These are phyloP conservation scores for Perdita meconis DNA, from an alignment of 2,888 invertebrate genomes.

Conservation along the genomic window DNA sequence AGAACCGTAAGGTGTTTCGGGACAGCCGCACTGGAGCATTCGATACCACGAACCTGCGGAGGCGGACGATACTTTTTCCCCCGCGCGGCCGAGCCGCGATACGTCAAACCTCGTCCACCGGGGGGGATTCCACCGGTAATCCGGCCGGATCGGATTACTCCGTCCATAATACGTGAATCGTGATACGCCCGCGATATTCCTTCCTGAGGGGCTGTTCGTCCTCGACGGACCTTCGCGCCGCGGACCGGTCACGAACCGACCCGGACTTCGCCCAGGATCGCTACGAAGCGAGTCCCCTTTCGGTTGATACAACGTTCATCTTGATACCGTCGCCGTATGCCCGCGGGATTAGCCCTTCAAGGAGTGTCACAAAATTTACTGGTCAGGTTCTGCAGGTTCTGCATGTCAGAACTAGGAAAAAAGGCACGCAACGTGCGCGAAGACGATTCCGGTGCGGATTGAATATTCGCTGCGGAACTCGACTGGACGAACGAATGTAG, in stretches of 20 bases:
- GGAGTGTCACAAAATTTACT: slow-evolving; percentile 2
- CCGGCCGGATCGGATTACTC: slow-evolving; percentile 67
- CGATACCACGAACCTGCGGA: slow-evolving; percentile 67
- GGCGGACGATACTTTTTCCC: slow-evolving; percentile 67
- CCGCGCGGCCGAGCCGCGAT: slow-evolving; percentile 42
- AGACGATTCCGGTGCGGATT: too few species aligned
- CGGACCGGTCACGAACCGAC: slow-evolving; percentile 24
- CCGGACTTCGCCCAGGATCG: slow-evolving; percentile 12
- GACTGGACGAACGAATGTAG: too few species aligned
- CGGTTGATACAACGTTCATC: not conserved
- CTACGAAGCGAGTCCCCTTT: not conserved
- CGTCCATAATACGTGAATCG: slow-evolving; percentile 63
- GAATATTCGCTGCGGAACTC: too few species aligned
- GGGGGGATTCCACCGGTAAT: slow-evolving; percentile 58
- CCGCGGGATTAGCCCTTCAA: not conserved
- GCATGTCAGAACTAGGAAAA: not conserved
- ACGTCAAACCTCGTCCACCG: slow-evolving; percentile 63
- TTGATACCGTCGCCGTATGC: not conserved
- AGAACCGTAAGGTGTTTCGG: slow-evolving; percentile 69
- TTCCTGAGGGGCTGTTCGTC: slow-evolving; percentile 32
- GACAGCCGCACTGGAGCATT: slow-evolving; percentile 60
- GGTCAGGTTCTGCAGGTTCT: not conserved
- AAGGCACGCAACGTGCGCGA: too few species aligned
- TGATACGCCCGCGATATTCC: slow-evolving; percentile 62
- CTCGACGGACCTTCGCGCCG: slow-evolving; percentile 28